Evolutionary conservation across 2,113 vertebrate genomes (phyloP).

Genomic region (Ammodytes marinus): DNA sequence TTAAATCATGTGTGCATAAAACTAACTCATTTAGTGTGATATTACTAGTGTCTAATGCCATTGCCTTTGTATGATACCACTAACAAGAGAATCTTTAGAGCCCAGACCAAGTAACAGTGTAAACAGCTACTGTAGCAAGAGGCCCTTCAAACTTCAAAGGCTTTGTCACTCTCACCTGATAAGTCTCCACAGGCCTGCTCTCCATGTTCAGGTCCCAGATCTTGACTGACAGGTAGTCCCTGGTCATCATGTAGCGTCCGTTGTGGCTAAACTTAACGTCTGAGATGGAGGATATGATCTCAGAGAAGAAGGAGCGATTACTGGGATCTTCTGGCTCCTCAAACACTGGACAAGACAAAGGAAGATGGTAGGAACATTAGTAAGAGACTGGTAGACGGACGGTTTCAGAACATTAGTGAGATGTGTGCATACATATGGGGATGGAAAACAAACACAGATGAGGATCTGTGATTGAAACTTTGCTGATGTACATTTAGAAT

Average conservation of each 20-base stretch:
- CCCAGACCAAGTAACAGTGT: not conserved
- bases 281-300: conserved; percentile 88
- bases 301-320: conserved; percentile 88
- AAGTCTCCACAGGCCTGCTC: conserved; percentile 85
- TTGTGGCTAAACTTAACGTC: conserved; percentile 88
- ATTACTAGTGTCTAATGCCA: not conserved
- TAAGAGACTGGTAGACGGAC: not conserved
- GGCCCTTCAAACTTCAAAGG: too few relatives aligned
- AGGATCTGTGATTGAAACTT: not conserved
- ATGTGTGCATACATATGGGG: accelerated
- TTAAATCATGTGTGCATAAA: not conserved
- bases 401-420: not conserved
- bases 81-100: not conserved
- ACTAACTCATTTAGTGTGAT: not conserved
- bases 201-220: conserved; percentile 89
- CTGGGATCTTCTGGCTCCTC: conserved; percentile 88
- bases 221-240: conserved; percentile 86
- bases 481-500: not conserved
- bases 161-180: conserved; percentile 78
- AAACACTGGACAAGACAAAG: conserved; percentile 74
- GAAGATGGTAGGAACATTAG: not conserved
- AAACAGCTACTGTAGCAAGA: not conserved
- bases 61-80: not conserved
- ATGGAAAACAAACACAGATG: not conserved
- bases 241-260: conserved; percentile 87